phyloP scores from a whole-genome alignment of 2,797 vertebrate genomes.

The Atherinosoma microstoma region DNA sequence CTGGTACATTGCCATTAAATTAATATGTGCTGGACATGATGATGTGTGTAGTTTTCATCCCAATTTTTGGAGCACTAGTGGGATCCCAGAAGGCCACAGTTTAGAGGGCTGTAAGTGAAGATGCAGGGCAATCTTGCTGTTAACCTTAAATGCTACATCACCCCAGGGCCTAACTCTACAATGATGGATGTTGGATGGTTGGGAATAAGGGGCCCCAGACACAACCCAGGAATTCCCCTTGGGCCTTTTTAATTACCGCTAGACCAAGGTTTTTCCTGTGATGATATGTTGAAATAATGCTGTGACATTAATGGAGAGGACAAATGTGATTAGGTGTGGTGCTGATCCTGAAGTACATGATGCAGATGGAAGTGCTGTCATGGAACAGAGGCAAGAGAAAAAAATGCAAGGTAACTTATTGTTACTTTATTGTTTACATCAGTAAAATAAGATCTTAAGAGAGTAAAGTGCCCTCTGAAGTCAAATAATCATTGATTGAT shows the following conservation, averaged over 20 bases:
- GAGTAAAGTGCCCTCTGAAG: conserved; percentile 47
- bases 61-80: conserved; percentile 9
- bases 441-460: conserved; percentile 25
- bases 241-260: conserved; percentile 86
- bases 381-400: conserved; percentile 10
- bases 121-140: conserved; percentile 70
- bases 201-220: conserved; percentile 58
- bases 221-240: conserved; percentile 78
- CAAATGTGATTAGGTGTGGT: conserved; percentile 79
- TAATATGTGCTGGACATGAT: conserved; percentile 64
- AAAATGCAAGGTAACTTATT: conserved; percentile 14
- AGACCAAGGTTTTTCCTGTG: conserved; percentile 71
- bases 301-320: conserved; percentile 79
- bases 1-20: conserved; percentile 57
- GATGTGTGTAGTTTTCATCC: conserved; percentile 40
- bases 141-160: conserved; percentile 79
- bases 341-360: conserved; percentile 69
- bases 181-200: conserved; percentile 78
- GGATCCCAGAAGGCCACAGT: conserved; percentile 49
- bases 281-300: conserved; percentile 82
- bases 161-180: conserved; percentile 76
- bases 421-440: conserved; percentile 38
- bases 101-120: conserved; percentile 59
- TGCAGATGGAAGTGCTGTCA: conserved; percentile 33
- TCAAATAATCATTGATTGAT: conserved; percentile 47